These are phyloP conservation scores for Brachionus plicatilis DNA, from an alignment of 1,140 invertebrate genomes.

Conservation along the genomic window DNA sequence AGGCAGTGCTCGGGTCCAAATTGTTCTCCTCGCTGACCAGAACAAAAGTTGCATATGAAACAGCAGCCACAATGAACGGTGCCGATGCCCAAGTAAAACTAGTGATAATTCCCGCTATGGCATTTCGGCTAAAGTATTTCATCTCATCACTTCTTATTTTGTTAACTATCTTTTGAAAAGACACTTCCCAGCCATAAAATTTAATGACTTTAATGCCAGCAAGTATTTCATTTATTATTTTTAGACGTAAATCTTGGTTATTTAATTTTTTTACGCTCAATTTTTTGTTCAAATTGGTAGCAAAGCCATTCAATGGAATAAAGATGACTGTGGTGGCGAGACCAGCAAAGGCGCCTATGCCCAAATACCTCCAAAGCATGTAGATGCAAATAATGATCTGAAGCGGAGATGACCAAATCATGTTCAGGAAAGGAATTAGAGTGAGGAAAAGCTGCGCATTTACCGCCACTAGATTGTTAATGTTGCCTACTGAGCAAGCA, in stretches of 20 bases:
- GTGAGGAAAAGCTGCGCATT: conserved; percentile 60
- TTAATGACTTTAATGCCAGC: conserved; percentile 57
- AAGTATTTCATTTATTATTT: conserved; percentile 55
- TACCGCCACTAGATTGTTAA: conserved; percentile 61
- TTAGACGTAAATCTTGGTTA: conserved; percentile 61
- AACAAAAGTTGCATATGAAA: conserved; percentile 56
- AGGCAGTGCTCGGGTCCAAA: conserved; percentile 60
- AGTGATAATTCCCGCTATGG: conserved; percentile 62
- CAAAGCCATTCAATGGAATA: conserved; percentile 70
- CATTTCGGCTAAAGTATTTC: conserved; percentile 54
- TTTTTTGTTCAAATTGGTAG: conserved; percentile 69
- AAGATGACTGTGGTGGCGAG: conserved; percentile 55
- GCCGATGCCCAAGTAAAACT: conserved; percentile 92
- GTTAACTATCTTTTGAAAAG: conserved; percentile 56
- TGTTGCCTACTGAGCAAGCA: conserved; percentile 60
- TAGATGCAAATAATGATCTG: conserved; percentile 80
- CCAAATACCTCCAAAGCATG: conserved; percentile 76
- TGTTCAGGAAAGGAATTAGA: conserved; percentile 72
- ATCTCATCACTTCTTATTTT: conserved; percentile 55
- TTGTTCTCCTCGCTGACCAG: conserved; percentile 44
- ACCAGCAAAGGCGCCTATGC: conserved; percentile 53
- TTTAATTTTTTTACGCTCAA: conserved; percentile 58
- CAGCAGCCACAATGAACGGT: conserved; percentile 68
- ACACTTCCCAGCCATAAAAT: conserved; percentile 54
- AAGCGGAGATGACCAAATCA: conserved; percentile 91